phyloP scores from a whole-genome alignment of 2,888 invertebrate genomes.

The Acrobasis repandana region DNA sequence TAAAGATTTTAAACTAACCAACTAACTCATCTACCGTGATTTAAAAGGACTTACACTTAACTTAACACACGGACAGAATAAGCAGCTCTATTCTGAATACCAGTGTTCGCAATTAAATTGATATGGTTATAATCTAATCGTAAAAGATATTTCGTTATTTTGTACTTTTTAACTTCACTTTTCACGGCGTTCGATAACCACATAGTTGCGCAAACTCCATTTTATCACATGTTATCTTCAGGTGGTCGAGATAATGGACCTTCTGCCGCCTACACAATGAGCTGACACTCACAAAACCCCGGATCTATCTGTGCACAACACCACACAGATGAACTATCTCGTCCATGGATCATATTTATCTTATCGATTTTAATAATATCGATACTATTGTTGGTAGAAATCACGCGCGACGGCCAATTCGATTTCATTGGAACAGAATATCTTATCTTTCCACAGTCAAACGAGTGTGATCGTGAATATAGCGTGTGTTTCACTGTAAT shows the following conservation, averaged over 20 bases:
- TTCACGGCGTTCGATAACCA: constrained; percentile 29
- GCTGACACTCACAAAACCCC: constrained; percentile 34
- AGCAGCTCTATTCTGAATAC: not conserved
- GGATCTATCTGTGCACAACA: constrained; percentile 43
- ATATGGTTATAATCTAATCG: constrained; percentile 15
- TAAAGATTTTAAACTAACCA: no score
- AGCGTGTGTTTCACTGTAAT: constrained; percentile 28
- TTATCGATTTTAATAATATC: constrained; percentile 64
- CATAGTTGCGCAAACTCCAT: constrained; percentile 32
- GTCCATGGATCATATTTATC: constrained; percentile 47
- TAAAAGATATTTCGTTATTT: not conserved
- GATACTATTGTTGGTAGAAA: constrained; percentile 51
- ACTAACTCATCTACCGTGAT: not conserved
- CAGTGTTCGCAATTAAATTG: not conserved
- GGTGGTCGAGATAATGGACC: constrained; percentile 49
- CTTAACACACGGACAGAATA: not conserved
- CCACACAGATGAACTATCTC: constrained; percentile 56
- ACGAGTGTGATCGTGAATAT: constrained; percentile 45
- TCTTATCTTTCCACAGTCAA: constrained; percentile 51
- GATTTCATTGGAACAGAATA: constrained; percentile 54
- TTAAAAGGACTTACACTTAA: no score
- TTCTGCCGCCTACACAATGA: constrained; percentile 46
- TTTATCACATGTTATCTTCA: constrained; percentile 32
- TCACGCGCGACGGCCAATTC: constrained; percentile 64
- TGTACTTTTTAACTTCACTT: constrained; percentile 13